Evolutionary conservation across 2,888 invertebrate species (phyloP).

Genomic region (Octonoba sinensis): DNA sequence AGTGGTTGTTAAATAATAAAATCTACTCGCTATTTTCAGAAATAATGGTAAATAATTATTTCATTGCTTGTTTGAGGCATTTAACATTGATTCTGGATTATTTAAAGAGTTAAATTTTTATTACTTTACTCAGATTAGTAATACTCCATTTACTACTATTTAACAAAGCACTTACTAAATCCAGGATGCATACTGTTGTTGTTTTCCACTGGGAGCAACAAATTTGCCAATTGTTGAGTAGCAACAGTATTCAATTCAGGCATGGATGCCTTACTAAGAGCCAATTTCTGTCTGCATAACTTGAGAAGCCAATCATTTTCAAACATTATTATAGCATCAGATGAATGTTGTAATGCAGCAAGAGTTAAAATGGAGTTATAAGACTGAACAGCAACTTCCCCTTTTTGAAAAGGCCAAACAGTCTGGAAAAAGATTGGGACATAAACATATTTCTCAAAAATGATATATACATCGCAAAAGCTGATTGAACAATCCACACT

Average conservation of each 20-base stretch:
- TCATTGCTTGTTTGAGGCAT: too few species aligned
- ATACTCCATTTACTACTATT: too few species aligned
- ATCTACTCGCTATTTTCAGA: too few species aligned
- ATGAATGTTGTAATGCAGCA: constrained; percentile 70
- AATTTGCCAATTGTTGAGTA: constrained; percentile 44
- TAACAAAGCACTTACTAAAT: constrained; percentile 42
- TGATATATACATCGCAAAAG: not conserved
- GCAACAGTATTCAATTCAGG: constrained; percentile 56
- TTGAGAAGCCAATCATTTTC: constrained; percentile 72
- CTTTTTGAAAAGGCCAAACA: constrained; percentile 72
- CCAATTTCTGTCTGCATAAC: constrained; percentile 70
- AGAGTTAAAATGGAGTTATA: constrained; percentile 72
- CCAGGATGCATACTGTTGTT: constrained; percentile 3
- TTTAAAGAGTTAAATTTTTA: too few species aligned
- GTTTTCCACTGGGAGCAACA: constrained; percentile 43
- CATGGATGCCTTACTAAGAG: constrained; percentile 70
- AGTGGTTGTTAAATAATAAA: too few species aligned
- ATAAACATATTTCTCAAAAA: not conserved
- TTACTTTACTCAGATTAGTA: too few species aligned
- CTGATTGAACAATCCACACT: not conserved
- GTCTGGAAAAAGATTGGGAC: constrained; percentile 67
- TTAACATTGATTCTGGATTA: too few species aligned
- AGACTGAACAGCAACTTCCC: constrained; percentile 73
- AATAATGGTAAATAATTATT: too few species aligned
- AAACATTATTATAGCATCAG: constrained; percentile 71